Evolutionary conservation across 1,140 invertebrate species (phyloP), one percentile per base, ranked within the genome.

Genomic region (Ceratoteleas bidentatus): DNA sequence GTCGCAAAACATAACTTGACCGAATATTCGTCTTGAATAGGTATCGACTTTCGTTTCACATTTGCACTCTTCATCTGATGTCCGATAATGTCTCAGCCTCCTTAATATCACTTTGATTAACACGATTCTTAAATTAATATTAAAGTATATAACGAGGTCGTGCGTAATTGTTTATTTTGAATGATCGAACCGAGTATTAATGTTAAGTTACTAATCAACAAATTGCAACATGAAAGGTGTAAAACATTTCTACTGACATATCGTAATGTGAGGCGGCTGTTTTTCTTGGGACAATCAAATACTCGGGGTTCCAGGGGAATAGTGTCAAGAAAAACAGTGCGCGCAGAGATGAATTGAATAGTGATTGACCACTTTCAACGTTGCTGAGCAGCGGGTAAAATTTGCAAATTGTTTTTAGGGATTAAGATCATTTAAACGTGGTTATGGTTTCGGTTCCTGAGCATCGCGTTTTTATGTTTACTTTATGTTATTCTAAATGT

Each of bases 1-100:
- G n/a, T n/a, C n/a, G 40, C n/a, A 43, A 6, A 6, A 43, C 0
- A 33, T 24, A 2, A 65, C 9, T 65, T 53, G 50, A 65, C 14
- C n/a, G 24, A 65, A 65, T 65, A 36, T 65, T 33, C 15, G 52
- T 36, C 61, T 65, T 65, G 53, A n/a, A n/a, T n/a, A n/a, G n/a
- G n/a, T n/a, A n/a, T n/a, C n/a, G n/a, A n/a, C n/a, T n/a, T n/a
- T n/a, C n/a, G n/a, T n/a, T n/a, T n/a, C n/a, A n/a, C n/a, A n/a
- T n/a, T n/a, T n/a, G n/a, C n/a, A n/a, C n/a, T n/a, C n/a, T n/a
- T n/a, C n/a, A n/a, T n/a, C n/a, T n/a, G n/a, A n/a, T n/a, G n/a
- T n/a, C n/a, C n/a, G n/a, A n/a, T n/a, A n/a, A n/a, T n/a, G n/a
- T n/a, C n/a, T n/a, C n/a, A n/a, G n/a, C n/a, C n/a, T n/a, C n/a